Evolutionary conservation across 1,140 invertebrate species (phyloP).

Genomic region (Phortica variegata): DNA sequence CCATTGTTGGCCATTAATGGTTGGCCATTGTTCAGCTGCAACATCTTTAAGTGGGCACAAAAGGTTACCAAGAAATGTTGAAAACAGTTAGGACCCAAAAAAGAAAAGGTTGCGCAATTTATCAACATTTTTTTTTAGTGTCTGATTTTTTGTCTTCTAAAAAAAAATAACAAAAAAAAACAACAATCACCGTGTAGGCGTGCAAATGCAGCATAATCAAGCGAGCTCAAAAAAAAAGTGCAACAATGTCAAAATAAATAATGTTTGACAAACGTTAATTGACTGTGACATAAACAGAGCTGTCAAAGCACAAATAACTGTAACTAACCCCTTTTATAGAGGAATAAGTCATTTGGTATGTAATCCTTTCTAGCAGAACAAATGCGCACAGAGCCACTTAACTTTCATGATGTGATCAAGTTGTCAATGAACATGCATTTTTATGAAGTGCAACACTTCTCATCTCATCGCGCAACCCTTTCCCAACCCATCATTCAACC

Average conservation of each 20-base stretch:
- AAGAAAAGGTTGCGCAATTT: constrained; percentile 30
- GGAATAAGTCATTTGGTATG: constrained; percentile 11
- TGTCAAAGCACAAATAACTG: constrained; percentile 9
- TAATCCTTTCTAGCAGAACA: neutral
- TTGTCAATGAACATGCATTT: constrained; percentile 7
- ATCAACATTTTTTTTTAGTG: constrained; percentile 12
- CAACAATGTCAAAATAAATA: constrained; percentile 22
- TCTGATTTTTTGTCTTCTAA: too few species aligned
- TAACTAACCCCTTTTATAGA: constrained; percentile 1
- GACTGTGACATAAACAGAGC: neutral
- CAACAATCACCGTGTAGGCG: constrained; percentile 11
- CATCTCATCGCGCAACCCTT: constrained; percentile 15
- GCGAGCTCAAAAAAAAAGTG: neutral
- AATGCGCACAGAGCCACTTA: constrained; percentile 16
- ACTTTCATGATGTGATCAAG: constrained; percentile 27
- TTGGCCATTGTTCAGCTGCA: constrained; percentile 1
- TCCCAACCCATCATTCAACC: neutral
- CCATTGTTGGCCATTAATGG: constrained; percentile 9
- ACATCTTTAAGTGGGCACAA: constrained; percentile 5
- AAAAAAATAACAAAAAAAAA: too few species aligned
- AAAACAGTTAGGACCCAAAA: too few species aligned
- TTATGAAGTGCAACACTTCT: too few species aligned
- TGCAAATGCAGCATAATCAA: too few species aligned
- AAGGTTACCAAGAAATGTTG: constrained; percentile 28
- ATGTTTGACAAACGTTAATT: too few species aligned